These are phyloP conservation scores for Leptinotarsa peninsularis DNA, from an alignment of 2,888 invertebrate species.

Conservation along the genomic window DNA sequence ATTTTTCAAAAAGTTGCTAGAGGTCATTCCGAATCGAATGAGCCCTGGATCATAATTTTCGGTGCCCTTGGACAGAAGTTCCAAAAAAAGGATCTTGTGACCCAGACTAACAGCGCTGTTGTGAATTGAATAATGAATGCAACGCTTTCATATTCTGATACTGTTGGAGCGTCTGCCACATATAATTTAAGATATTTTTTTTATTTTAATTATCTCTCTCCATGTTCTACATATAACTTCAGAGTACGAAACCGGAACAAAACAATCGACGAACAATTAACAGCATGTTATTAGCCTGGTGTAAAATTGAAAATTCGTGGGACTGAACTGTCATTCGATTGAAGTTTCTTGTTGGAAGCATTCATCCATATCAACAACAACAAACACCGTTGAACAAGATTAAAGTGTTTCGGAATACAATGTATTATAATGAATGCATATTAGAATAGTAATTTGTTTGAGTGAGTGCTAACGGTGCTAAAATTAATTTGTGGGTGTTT, in stretches of 20 bases:
- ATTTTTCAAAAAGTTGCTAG: too few species aligned
- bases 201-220: neutral
- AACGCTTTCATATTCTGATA: too few species aligned
- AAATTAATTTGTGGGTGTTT: neutral
- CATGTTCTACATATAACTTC: neutral
- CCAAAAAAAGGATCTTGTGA: too few species aligned
- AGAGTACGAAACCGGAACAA: neutral
- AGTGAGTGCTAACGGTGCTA: neutral
- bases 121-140: too few species aligned
- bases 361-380: conserved; percentile 18
- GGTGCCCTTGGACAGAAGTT: too few species aligned
- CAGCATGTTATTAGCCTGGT: neutral
- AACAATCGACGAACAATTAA: conserved; percentile 2
- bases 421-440: neutral
- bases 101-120: too few species aligned
- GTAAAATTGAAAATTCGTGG: conserved; percentile 19
- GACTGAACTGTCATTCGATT: conserved; percentile 5
- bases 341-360: conserved; percentile 21
- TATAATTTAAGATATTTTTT: too few species aligned
- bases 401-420: neutral
- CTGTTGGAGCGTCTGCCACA: too few species aligned
- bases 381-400: neutral
- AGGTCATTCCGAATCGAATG: too few species aligned
- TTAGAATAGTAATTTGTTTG: conserved; percentile 2
- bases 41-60: too few species aligned